Evolutionary conservation across 2,113 vertebrate species (phyloP).

Genomic region (Chionomys nivalis): DNA sequence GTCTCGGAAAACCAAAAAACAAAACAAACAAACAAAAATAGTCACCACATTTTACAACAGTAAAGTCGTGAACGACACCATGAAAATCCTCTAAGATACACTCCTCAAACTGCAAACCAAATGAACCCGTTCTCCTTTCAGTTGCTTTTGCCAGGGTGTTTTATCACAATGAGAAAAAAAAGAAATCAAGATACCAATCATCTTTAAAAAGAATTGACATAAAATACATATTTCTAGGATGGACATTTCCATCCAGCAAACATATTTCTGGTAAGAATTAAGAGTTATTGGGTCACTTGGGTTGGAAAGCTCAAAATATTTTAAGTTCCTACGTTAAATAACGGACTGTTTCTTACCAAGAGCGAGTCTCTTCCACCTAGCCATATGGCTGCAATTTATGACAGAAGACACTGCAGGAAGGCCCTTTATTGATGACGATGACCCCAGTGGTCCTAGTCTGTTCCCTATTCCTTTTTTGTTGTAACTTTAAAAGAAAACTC

Average conservation of each 20-base stretch:
- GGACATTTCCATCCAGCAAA: slow-evolving; percentile 56
- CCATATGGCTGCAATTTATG: not conserved
- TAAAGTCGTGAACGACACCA: not conserved
- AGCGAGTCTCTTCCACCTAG: not conserved
- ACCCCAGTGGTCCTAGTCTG: not conserved
- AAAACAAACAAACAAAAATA: too few relatives aligned
- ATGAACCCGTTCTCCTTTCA: not conserved
- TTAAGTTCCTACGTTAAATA: slow-evolving; percentile 36
- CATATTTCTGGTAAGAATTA: not conserved
- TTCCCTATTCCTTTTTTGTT: not conserved
- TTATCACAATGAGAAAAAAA: not conserved
- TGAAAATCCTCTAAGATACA: not conserved
- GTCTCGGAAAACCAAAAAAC: too few relatives aligned
- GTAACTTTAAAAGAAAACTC: not conserved
- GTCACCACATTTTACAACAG: not conserved
- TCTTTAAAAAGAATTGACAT: not conserved
- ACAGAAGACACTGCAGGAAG: not conserved
- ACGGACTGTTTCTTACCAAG: not conserved
- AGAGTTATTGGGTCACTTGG: not conserved
- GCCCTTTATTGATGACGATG: not conserved
- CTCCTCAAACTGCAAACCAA: not conserved
- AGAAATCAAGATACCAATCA: not conserved
- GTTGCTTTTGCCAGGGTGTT: not conserved
- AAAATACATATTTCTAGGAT: not conserved
- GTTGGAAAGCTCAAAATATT: slow-evolving; percentile 28